phyloP scores from a whole-genome alignment of 2,888 invertebrate species.

The Athalia cordata region DNA sequence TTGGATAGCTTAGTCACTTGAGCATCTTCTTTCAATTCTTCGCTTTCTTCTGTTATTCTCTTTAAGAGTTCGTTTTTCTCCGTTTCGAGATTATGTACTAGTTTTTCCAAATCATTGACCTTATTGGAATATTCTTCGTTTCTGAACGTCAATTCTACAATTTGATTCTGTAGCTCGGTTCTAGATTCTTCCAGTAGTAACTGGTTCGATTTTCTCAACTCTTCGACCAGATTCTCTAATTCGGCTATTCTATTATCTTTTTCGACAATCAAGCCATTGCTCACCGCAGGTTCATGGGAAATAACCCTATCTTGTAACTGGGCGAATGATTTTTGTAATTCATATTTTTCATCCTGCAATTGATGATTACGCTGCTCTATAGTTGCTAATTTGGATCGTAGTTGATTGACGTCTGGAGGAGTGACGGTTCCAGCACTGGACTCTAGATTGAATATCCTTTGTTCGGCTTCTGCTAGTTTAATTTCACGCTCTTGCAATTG shows the following conservation, averaged over 20 bases:
- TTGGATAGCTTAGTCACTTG: constrained; percentile 78
- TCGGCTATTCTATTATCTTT: constrained; percentile 73
- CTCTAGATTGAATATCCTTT: constrained; percentile 64
- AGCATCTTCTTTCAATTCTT: constrained; percentile 60
- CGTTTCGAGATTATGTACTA: constrained; percentile 61
- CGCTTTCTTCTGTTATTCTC: constrained; percentile 56
- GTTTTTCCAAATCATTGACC: constrained; percentile 62
- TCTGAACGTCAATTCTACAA: constrained; percentile 59
- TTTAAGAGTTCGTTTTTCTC: constrained; percentile 58
- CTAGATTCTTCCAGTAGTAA: constrained; percentile 65
- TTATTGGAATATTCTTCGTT: constrained; percentile 64
- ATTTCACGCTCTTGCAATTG: constrained; percentile 77
- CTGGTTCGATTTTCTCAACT: constrained; percentile 66
- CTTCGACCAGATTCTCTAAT: constrained; percentile 70
- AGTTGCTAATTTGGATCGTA: constrained; percentile 61
- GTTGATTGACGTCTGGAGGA: constrained; percentile 58
- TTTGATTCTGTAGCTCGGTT: constrained; percentile 62
- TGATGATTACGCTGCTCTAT: constrained; percentile 62
- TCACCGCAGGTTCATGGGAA: constrained; percentile 53
- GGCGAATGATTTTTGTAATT: constrained; percentile 64
- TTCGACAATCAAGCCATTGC: constrained; percentile 59
- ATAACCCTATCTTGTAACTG: constrained; percentile 66
- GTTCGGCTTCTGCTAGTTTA: constrained; percentile 72
- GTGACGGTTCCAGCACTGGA: constrained; percentile 60
- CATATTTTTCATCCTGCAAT: constrained; percentile 67